These are phyloP conservation scores for Bombus polaris DNA, from an alignment of 1,140 invertebrate species.

Conservation along the genomic window DNA sequence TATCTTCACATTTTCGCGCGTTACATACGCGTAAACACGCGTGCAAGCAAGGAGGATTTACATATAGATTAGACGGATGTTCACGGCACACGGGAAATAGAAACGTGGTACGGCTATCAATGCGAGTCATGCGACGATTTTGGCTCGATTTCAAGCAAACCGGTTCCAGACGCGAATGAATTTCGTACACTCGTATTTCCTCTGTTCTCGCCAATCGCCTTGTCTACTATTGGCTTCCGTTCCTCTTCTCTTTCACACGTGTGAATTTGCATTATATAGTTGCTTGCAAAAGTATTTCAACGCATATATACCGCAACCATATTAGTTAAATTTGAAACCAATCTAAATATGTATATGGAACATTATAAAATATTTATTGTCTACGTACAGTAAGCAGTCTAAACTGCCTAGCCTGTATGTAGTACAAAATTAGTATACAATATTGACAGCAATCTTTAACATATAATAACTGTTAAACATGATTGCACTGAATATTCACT, in stretches of 20 bases:
- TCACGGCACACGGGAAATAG: constrained; percentile 53
- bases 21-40: neutral
- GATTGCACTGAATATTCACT: neutral
- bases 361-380: too few species aligned
- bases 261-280: neutral
- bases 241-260: neutral
- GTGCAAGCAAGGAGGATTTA: constrained; percentile 58
- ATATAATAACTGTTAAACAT: neutral
- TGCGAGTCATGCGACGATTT: constrained; percentile 69
- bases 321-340: too few species aligned
- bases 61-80: constrained; percentile 73
- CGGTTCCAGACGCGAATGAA: constrained; percentile 45
- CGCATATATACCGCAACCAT: too few species aligned
- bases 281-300: neutral
- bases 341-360: neutral
- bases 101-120: constrained; percentile 63
- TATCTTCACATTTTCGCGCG: constrained; percentile 7
- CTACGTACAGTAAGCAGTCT: too few species aligned
- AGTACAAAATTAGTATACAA: too few species aligned
- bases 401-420: too few species aligned
- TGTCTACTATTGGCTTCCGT: too few species aligned
- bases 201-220: constrained; percentile 10
- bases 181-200: constrained; percentile 22
- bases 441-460: neutral
- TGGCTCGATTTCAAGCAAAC: constrained; percentile 68